Percentiles rank a stretch among this genome's conserved stretches.
These are phyloP conservation scores for Euzophera pinguis DNA, from an alignment of 2,888 invertebrate genomes.

Conservation along the genomic window DNA sequence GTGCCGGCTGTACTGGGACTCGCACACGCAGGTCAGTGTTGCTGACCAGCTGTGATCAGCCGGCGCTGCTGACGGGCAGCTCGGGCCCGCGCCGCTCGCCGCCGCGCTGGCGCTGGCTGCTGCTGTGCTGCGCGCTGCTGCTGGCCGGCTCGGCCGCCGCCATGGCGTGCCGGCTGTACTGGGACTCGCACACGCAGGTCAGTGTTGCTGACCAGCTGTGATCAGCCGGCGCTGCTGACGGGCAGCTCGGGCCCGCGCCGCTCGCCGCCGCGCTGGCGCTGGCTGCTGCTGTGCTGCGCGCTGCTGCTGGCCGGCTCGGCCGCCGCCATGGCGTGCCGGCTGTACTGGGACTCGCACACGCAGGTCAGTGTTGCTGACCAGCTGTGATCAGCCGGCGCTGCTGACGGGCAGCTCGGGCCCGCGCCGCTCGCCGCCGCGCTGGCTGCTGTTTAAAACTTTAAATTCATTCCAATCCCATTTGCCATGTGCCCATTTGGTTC, in stretches of 20 bases:
- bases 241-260: slow-evolving; percentile 33
- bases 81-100: slow-evolving; percentile 25
- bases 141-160: neutral
- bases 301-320: neutral
- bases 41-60: slow-evolving; percentile 52
- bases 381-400: too few species aligned
- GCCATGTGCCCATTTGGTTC: too few species aligned
- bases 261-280: slow-evolving; percentile 27
- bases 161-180: neutral
- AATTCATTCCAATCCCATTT: too few species aligned
- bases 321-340: neutral
- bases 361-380: too few species aligned
- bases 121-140: slow-evolving; percentile 21
- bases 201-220: neutral
- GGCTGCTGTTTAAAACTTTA: too few species aligned
- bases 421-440: too few species aligned
- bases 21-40: neutral
- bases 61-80: slow-evolving; percentile 56
- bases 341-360: neutral
- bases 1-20: neutral
- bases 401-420: too few species aligned
- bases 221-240: slow-evolving; percentile 60
- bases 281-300: too few species aligned
- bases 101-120: slow-evolving; percentile 27
- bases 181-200: neutral